Evolutionary conservation across 2,797 vertebrate species (phyloP).

Genomic region (Phrynocephalus vlangalii): DNA sequence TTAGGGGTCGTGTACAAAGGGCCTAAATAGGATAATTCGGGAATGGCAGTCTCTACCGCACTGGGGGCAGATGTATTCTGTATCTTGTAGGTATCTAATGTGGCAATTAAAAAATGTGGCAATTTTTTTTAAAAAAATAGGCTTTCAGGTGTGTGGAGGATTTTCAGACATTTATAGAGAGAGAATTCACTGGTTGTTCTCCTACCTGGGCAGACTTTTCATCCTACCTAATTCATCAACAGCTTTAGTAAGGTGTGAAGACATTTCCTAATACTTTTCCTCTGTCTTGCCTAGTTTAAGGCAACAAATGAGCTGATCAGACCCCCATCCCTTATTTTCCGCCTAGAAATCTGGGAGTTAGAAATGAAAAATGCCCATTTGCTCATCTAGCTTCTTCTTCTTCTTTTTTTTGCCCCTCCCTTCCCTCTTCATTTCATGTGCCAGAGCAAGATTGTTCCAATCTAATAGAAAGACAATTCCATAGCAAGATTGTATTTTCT

Average conservation of each 20-base stretch:
- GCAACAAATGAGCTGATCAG: constrained; percentile 1
- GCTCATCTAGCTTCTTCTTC: constrained; percentile 35
- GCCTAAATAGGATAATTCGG: too few species aligned
- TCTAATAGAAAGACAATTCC: constrained; percentile 74
- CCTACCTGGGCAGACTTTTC: too few species aligned
- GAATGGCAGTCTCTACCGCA: too few species aligned
- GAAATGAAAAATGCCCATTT: constrained; percentile 50
- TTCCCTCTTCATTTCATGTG: not conserved
- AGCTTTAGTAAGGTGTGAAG: constrained; percentile 38
- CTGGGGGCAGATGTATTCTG: too few species aligned
- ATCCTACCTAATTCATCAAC: constrained; percentile 1
- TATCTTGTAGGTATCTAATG: not conserved
- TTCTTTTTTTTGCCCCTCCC: not conserved
- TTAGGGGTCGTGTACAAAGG: too few species aligned
- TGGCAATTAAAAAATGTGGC: not conserved
- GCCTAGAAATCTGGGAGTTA: constrained; percentile 51
- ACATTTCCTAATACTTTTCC: not conserved
- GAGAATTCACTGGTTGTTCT: not conserved
- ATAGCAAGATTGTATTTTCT: constrained; percentile 76
- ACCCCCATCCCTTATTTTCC: not conserved
- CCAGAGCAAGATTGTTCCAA: constrained; percentile 63
- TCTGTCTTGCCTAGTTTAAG: constrained; percentile 11
- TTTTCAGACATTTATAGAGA: not conserved
- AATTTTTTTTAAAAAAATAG: not conserved
- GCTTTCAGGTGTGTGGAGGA: too few species aligned